A percentile compares a stretch with the other conserved stretches of the same genome.
Conservation (phyloP, 2,888 invertebrate species). For the Drosophila setosimentum region DNA sequence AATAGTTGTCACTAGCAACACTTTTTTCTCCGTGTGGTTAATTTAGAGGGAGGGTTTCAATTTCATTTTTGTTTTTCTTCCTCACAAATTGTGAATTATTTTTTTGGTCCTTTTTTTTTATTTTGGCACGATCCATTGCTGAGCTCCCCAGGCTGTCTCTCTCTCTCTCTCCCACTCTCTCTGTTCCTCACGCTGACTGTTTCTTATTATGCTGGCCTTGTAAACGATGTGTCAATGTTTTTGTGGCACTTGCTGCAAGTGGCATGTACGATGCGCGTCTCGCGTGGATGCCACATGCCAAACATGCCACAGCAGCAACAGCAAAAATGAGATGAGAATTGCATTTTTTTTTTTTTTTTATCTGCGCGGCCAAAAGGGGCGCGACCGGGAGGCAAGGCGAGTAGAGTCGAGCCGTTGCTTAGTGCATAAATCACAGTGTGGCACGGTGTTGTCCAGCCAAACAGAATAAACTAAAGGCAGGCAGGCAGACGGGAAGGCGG, state of each 20-base stretch:
- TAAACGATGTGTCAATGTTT: conserved; percentile 61
- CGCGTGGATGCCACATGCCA: conserved; percentile 64
- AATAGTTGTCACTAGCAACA: neutral
- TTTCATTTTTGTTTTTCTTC: conserved; percentile 15
- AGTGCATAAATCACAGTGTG: conserved; percentile 74
- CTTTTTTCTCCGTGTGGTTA: neutral
- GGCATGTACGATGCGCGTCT: conserved; percentile 52
- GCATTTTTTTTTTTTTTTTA: conserved; percentile 28
- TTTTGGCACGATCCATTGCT: conserved; percentile 28
- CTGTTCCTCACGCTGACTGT: neutral
- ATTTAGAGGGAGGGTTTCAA: conserved; percentile 26
- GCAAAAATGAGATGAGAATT: conserved; percentile 46
- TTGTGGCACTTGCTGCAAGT: conserved; percentile 61
- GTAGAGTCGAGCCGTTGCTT: conserved; percentile 50
- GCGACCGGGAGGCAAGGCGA: conserved; percentile 17
- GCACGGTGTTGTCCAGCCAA: conserved; percentile 27
- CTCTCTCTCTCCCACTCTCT: neutral
- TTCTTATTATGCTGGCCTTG: conserved; percentile 38
- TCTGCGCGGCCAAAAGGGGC: conserved; percentile 7
- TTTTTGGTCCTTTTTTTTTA: neutral
- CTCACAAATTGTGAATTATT: neutral
- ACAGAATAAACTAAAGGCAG: conserved; percentile 28
- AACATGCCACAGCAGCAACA: conserved; percentile 52
- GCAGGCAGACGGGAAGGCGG: conserved; percentile 2
- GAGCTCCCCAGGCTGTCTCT: neutral